A percentile compares a stretch with the other conserved stretches of the same genome.
Evolutionary conservation across 2,797 vertebrate species (phyloP).

Genomic region (Diplodus sargus): DNA sequence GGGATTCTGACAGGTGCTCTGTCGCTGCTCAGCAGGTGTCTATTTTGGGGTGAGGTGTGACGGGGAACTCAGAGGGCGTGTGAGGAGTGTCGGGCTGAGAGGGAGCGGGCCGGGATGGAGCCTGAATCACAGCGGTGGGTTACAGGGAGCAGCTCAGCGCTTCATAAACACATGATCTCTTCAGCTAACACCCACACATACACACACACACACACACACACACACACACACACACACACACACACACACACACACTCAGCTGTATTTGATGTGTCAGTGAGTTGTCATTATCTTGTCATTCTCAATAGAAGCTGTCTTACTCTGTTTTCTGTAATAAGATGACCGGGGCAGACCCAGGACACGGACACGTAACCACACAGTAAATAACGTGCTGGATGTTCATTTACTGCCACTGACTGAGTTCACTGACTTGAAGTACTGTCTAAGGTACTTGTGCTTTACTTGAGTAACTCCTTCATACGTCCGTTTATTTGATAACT

Average conservation of each 20-base stretch:
- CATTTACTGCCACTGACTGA: no score
- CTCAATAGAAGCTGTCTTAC: neutral
- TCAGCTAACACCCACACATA: constrained; percentile 36
- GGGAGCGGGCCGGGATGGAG: constrained; percentile 42
- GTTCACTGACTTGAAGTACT: no score
- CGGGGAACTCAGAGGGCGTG: constrained; percentile 21
- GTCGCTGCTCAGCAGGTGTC: constrained; percentile 65
- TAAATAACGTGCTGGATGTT: neutral
- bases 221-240: constrained; percentile 18
- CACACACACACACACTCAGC: constrained; percentile 24
- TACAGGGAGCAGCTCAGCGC: constrained; percentile 24
- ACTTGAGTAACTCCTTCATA: no score
- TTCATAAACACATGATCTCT: constrained; percentile 56
- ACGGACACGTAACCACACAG: neutral
- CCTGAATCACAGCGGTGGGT: constrained; percentile 52
- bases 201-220: constrained; percentile 14
- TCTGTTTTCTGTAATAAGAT: neutral
- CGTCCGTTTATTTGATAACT: no score
- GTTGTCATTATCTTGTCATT: constrained; percentile 5
- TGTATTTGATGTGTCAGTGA: constrained; percentile 38
- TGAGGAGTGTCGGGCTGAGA: constrained; percentile 5
- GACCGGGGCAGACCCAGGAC: no score
- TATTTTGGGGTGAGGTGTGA: constrained; percentile 70
- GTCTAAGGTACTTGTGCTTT: no score
- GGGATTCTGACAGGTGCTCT: constrained; percentile 64